A percentile compares a stretch with the other conserved stretches of the same genome.
phyloP scores from a whole-genome alignment of 2,113 vertebrate genomes.

The Alexandromys fortis region DNA sequence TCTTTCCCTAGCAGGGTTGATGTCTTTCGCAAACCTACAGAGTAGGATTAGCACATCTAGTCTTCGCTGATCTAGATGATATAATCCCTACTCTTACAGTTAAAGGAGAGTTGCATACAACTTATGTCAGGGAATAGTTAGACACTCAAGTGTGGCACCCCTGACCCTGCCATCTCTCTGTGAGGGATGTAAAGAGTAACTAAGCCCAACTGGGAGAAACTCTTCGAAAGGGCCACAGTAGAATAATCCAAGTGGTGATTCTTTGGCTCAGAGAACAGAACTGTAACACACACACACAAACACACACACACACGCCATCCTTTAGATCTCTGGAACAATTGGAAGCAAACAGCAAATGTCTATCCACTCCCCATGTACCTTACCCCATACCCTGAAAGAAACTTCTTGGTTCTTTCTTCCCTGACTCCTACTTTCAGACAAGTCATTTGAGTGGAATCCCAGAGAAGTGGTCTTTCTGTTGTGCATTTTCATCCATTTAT shows the following conservation, averaged over 20 bases:
- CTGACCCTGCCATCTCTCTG: neutral
- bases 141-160: neutral
- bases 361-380: neutral
- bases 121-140: neutral
- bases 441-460: no score
- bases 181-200: neutral
- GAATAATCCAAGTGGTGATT: neutral
- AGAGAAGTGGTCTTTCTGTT: no score
- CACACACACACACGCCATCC: no score
- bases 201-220: neutral
- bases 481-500: no score
- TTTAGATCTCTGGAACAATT: neutral
- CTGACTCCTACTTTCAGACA: neutral
- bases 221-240: neutral
- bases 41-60: neutral
- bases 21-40: neutral
- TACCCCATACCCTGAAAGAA: no score
- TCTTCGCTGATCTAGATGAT: neutral
- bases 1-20: neutral
- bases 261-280: neutral
- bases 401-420: neutral
- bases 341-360: neutral
- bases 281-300: neutral
- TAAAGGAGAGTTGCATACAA: neutral
- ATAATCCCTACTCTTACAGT: neutral